phyloP scores from a whole-genome alignment of 2,113 vertebrate species.

The Myotis brandtii region DNA sequence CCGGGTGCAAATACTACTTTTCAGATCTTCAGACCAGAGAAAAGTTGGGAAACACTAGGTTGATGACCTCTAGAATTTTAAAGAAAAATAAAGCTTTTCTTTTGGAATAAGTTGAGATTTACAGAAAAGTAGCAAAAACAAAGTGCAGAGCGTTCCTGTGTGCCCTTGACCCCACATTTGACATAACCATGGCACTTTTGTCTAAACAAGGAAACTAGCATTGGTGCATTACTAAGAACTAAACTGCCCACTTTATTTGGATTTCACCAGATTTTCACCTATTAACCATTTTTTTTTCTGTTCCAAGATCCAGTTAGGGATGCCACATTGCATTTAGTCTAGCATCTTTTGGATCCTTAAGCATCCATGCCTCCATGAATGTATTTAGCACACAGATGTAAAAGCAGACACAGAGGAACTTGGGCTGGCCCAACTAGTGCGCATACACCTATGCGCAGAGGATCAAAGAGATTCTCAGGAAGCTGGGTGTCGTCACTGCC shows the following conservation, averaged over 20 bases:
- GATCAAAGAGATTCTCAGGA: slow-evolving; percentile 37
- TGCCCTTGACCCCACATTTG: neutral
- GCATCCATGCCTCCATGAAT: neutral
- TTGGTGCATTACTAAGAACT: neutral
- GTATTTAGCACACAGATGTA: neutral
- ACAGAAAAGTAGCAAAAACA: neutral
- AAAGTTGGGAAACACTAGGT: neutral
- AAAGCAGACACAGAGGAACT: neutral
- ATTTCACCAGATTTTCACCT: neutral
- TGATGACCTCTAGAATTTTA: neutral
- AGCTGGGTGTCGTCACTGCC: slow-evolving; percentile 47
- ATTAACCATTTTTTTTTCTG: neutral
- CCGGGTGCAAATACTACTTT: neutral
- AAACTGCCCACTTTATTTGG: neutral
- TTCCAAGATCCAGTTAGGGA: neutral
- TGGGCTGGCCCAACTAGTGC: neutral
- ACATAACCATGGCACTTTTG: neutral
- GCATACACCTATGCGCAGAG: neutral
- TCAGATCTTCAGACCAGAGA: neutral
- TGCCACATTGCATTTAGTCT: neutral
- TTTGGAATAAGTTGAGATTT: slow-evolving; percentile 30
- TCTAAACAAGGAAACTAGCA: neutral
- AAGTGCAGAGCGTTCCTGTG: neutral
- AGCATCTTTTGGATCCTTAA: neutral
- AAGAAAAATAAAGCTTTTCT: neutral